These are phyloP conservation scores for Colius striatus DNA, from an alignment of 2,113 vertebrate genomes.

Conservation along the genomic window DNA sequence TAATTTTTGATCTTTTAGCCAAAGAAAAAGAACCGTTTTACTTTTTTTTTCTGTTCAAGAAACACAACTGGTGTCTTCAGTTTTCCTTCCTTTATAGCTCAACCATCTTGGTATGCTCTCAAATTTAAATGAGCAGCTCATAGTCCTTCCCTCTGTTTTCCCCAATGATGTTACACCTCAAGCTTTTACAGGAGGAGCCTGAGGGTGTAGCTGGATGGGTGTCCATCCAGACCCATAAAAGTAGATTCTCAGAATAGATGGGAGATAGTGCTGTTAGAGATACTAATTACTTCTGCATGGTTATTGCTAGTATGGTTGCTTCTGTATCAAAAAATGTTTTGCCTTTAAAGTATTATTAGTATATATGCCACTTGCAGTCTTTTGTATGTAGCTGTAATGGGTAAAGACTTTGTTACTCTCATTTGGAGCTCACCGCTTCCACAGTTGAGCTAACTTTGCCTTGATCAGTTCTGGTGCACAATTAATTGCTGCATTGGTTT, in stretches of 20 bases:
- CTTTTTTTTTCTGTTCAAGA: neutral
- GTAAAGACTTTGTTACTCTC: neutral
- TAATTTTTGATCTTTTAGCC: neutral
- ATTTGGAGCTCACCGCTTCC: neutral
- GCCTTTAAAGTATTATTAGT: neutral
- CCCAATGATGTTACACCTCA: neutral
- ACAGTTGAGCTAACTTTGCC: neutral
- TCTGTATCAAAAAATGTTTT: neutral
- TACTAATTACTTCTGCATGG: neutral
- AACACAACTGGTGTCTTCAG: neutral
- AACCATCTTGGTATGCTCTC: neutral
- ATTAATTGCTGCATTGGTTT: neutral
- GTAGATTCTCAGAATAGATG: neutral
- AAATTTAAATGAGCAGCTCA: neutral
- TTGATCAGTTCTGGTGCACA: neutral
- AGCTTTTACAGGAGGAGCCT: neutral
- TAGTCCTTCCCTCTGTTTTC: neutral
- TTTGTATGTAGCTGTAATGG: neutral
- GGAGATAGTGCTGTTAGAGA: neutral
- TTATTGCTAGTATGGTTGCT: neutral
- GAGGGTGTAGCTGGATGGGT: neutral
- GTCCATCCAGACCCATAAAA: neutral
- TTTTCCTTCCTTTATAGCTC: neutral
- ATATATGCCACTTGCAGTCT: neutral
- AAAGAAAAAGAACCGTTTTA: neutral